A percentile compares a stretch with the other conserved stretches of the same genome.
phyloP scores from a whole-genome alignment of 2,113 vertebrate species.

The Pterophyllum scalare region DNA sequence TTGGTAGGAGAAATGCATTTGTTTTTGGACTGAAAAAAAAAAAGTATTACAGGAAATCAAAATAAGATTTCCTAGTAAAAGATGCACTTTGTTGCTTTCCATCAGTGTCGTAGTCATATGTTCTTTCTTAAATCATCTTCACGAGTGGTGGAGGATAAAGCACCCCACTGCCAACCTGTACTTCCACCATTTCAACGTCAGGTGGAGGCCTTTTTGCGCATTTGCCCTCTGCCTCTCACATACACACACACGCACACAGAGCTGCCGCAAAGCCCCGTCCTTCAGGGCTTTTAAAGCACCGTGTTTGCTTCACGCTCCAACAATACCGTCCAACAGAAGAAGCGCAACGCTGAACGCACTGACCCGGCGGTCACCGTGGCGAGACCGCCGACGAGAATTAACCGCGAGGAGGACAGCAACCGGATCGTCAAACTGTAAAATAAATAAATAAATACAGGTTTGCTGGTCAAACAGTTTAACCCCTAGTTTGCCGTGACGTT shows the following conservation, averaged over 20 bases:
- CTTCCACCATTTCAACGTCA: constrained; percentile 25
- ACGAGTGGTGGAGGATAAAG: neutral
- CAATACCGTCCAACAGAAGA: constrained; percentile 38
- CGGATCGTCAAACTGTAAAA: neutral
- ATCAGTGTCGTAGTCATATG: neutral
- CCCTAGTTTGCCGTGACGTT: constrained; percentile 4
- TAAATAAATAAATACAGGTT: neutral
- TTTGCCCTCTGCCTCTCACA: neutral
- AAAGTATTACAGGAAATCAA: neutral
- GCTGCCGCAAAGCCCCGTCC: constrained; percentile 76
- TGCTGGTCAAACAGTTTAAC: constrained; percentile 64
- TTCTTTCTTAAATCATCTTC: neutral
- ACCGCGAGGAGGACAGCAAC: neutral
- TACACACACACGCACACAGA: neutral
- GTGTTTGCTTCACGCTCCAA: constrained; percentile 61
- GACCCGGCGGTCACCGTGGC: constrained; percentile 28
- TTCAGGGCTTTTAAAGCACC: constrained; percentile 58
- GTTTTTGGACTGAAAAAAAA: neutral
- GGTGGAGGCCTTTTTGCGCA: constrained; percentile 61
- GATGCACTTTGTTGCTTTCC: neutral
- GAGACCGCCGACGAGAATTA: constrained; percentile 9
- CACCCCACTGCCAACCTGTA: constrained; percentile 16
- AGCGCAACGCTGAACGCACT: constrained; percentile 14
- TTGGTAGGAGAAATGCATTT: neutral
- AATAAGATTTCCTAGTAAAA: neutral